Conservation (phyloP, 2,888 invertebrate genomes). For the Willowsia nigromaculata region DNA sequence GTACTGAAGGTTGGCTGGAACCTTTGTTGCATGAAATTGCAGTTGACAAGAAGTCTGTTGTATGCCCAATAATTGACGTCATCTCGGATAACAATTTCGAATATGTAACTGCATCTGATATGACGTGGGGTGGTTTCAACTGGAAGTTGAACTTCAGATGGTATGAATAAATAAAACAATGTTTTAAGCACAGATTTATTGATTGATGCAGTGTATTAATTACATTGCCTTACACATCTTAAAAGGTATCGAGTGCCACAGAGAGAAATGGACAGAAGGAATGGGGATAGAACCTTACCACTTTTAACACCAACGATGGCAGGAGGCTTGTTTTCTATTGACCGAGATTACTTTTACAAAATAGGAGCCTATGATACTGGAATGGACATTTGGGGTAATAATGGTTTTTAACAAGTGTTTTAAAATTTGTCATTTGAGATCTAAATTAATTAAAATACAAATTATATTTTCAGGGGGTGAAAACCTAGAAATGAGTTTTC, state of each 20-base stretch:
- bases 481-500: constrained; percentile 82
- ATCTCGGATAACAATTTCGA: constrained; percentile 99
- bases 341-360: constrained; percentile 97
- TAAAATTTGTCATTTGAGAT: neutral
- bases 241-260: constrained; percentile 97
- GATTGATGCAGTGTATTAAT: neutral
- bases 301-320: constrained; percentile 99
- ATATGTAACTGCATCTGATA: constrained; percentile 98
- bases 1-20: constrained; percentile 99
- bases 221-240: constrained; percentile 21
- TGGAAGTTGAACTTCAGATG: constrained; percentile 97
- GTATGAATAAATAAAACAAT: constrained; percentile 83
- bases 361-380: constrained; percentile 99
- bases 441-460: neutral
- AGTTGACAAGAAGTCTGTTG: constrained; percentile 94
- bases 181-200: neutral
- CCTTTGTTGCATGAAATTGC: constrained; percentile 95
- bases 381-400: constrained; percentile 98
- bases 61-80: constrained; percentile 99
- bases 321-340: constrained; percentile 89
- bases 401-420: neutral
- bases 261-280: constrained; percentile 95
- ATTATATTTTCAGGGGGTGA: constrained; percentile 79
- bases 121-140: constrained; percentile 99
- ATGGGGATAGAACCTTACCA: constrained; percentile 95